Percentiles rank a stretch among this genome's conserved stretches.
Evolutionary conservation across 2,113 vertebrate genomes (phyloP).

Genomic region (Barnardius zonarius): DNA sequence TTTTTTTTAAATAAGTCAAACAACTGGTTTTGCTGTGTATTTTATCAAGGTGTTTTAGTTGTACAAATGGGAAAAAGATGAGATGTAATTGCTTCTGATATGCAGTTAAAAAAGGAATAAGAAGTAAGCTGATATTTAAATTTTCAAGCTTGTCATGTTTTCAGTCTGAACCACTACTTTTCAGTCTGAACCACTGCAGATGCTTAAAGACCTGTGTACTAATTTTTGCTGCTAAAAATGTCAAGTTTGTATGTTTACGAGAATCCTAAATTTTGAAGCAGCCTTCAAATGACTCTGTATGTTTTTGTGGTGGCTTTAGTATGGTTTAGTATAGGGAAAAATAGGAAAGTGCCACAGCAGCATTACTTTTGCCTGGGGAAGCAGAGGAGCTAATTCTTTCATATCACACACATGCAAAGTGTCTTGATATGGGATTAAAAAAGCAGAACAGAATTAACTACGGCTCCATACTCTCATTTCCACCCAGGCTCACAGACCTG

Average conservation of each 20-base stretch:
- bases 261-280: background rate
- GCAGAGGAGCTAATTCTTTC: background rate
- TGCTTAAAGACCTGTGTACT: background rate
- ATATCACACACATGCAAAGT: background rate
- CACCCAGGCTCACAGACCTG: background rate
- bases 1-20: background rate
- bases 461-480: background rate
- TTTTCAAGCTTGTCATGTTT: background rate
- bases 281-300: background rate
- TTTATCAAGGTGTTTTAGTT: background rate
- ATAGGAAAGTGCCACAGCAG: background rate
- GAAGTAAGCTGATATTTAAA: background rate
- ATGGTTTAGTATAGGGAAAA: background rate
- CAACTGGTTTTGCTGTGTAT: background rate
- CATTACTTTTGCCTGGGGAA: background rate
- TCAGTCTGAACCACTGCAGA: background rate
- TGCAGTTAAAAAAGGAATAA: background rate
- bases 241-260: background rate
- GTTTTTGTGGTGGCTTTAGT: background rate
- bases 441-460: background rate
- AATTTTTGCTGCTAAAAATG: background rate
- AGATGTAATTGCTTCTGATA: background rate
- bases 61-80: background rate
- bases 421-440: background rate
- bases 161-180: background rate